These are phyloP conservation scores for Alaudala cheleensis DNA, from an alignment of 2,113 vertebrate species.

Conservation along the genomic window DNA sequence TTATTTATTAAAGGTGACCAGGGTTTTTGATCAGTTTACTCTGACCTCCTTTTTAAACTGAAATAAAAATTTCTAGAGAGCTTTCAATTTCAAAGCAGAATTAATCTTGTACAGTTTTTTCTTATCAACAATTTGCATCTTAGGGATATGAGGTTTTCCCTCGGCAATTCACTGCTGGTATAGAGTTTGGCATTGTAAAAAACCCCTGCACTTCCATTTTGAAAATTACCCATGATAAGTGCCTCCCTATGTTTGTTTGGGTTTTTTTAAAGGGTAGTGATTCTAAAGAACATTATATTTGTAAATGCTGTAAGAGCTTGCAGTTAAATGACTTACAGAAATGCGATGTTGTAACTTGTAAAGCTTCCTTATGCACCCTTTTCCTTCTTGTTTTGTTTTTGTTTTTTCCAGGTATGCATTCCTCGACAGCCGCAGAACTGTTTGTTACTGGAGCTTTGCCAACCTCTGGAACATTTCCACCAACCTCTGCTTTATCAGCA, in stretches of 20 bases:
- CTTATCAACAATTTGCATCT: background rate
- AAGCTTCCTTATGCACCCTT: slow-evolving; percentile 22
- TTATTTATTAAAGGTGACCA: background rate
- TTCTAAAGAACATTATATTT: background rate
- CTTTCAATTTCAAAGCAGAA: background rate
- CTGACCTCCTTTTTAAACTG: background rate
- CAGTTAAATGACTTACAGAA: background rate
- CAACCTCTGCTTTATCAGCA: slow-evolving; percentile 85
- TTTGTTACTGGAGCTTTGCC: slow-evolving; percentile 94
- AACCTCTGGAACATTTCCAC: slow-evolving; percentile 90
- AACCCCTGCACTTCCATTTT: background rate
- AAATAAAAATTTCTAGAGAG: background rate
- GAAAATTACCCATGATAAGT: background rate
- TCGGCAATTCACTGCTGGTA: background rate
- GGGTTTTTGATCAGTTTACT: background rate
- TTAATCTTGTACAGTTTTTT: background rate
- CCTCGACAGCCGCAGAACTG: slow-evolving; percentile 87
- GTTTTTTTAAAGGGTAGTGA: background rate
- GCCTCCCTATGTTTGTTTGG: background rate
- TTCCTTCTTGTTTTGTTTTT: slow-evolving; percentile 68
- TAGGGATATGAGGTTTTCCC: background rate
- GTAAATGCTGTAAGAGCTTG: background rate
- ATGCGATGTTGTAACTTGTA: background rate
- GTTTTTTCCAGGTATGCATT: slow-evolving; percentile 85
- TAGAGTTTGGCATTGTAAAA: background rate